Base-by-base conservation (phyloP, 1,140 invertebrate genomes). In the Pseudoatta argentina region DNA sequence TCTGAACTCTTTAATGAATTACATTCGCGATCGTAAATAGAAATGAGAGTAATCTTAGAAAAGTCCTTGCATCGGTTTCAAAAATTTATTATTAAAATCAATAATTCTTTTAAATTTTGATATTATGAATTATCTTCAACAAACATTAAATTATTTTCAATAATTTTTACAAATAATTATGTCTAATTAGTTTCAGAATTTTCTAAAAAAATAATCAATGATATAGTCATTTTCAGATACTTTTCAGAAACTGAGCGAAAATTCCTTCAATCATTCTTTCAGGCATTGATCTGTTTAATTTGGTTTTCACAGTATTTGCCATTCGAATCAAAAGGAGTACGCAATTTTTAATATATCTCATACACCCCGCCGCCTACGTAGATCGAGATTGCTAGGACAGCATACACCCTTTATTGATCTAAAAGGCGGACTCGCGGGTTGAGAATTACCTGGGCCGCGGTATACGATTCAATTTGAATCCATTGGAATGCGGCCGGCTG, bases 371-470 rank as follows among this genome's bases (percentile, higher is more conserved):
- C 67, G 55, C 57, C 39, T 21, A 79, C 39, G 39, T 73, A 72
- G 39, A 55, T 27, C 79, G 69, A 63, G 63, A 83, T 61, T 83
- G 79, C 48, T 63, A 83, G 69, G 79, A 48, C 79, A 83, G 69
- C 55, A 44, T 75, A 21, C 55, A 75, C 79, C 79, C 79, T 83
- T 75, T 83, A 83, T 83, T 75, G 79, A 83, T 83, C 79, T 83
- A 75, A 63, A 83, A 83, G 57, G 55, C 79, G 39, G 69, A 75
- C 55, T 83, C 69, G 57, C 79, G 39, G 39, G 18, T 75, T 30
- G 30, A 64, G 34, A 67, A 81, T 83, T 61, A 75, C 69, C 57
- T 75, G 69, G 55, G 69, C 55, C 55, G 69, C 69, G 30, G 14
- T 81, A 39, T 39, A 24, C 64, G 55, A 34, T 44, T 24, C 67